These are phyloP conservation scores for Mercenaria mercenaria DNA, from an alignment of 1,140 invertebrate genomes.

Conservation along the genomic window DNA sequence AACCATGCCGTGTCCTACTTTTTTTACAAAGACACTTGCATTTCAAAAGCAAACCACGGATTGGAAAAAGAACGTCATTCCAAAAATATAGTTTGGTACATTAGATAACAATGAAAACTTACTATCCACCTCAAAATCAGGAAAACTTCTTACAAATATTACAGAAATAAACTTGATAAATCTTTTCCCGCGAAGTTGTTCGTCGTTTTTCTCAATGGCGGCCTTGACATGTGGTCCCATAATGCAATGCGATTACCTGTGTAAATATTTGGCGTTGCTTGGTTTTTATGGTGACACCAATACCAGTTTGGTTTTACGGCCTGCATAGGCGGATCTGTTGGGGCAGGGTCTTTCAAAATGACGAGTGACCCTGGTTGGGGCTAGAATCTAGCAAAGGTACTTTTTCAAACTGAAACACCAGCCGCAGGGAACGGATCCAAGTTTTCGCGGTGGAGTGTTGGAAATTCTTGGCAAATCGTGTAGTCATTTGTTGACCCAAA, in stretches of 20 bases:
- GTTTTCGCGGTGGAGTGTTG: too few relatives aligned
- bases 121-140: not conserved
- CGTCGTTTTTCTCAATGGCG: constrained; percentile 56
- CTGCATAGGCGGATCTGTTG: not conserved
- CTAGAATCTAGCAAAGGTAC: too few relatives aligned
- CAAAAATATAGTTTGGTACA: not conserved
- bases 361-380: too few relatives aligned
- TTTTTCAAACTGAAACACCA: too few relatives aligned
- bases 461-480: too few relatives aligned
- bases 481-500: too few relatives aligned
- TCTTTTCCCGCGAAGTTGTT: constrained; percentile 45
- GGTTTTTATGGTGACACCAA: constrained; percentile 49
- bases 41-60: not conserved
- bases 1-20: constrained; percentile 60
- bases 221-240: constrained; percentile 64
- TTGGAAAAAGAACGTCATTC: not conserved
- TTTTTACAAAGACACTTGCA: constrained; percentile 41
- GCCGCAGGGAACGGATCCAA: too few relatives aligned
- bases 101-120: not conserved
- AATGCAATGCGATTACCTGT: constrained; percentile 57
- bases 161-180: constrained; percentile 11
- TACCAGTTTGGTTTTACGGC: not conserved
- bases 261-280: constrained; percentile 60
- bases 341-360: too few relatives aligned
- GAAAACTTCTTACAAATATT: not conserved